phyloP scores from a whole-genome alignment of 2,888 invertebrate genomes.

The Cheilosia impressa region DNA sequence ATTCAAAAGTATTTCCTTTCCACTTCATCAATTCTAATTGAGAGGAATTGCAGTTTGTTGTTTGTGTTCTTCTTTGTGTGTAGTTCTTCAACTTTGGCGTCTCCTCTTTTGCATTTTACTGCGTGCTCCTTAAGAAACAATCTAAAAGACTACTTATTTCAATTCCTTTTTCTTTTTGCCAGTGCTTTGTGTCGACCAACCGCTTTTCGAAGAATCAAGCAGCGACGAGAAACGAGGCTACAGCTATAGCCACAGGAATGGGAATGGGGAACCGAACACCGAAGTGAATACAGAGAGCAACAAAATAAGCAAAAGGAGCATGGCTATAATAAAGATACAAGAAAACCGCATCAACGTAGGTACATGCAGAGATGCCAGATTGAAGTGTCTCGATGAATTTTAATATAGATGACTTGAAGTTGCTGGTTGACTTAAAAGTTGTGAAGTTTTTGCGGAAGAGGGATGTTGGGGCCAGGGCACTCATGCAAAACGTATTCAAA shows the following conservation, averaged over 20 bases:
- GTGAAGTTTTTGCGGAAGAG: slow-evolving; percentile 34
- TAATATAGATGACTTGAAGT: slow-evolving; percentile 30
- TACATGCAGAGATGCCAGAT: slow-evolving; percentile 60
- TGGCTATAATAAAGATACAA: slow-evolving; percentile 40
- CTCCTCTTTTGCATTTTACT: slow-evolving; percentile 64
- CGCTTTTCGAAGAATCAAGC: slow-evolving; percentile 59
- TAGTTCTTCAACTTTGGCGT: slow-evolving; percentile 44
- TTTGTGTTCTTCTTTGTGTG: slow-evolving; percentile 51
- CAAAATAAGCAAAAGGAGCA: slow-evolving; percentile 27
- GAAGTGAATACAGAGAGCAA: slow-evolving; percentile 32
- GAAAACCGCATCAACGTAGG: slow-evolving; percentile 58
- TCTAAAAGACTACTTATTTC: slow-evolving; percentile 62
- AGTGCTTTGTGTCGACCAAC: slow-evolving; percentile 37
- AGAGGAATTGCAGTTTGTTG: slow-evolving; percentile 75
- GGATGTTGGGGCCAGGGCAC: not conserved
- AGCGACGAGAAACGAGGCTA: slow-evolving; percentile 22
- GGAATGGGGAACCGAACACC: slow-evolving; percentile 26
- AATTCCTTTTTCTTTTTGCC: slow-evolving; percentile 33
- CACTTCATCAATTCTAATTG: slow-evolving; percentile 76
- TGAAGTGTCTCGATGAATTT: slow-evolving; percentile 52
- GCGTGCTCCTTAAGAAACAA: slow-evolving; percentile 65
- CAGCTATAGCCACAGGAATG: slow-evolving; percentile 6
- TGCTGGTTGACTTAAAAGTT: not conserved
- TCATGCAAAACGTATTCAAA: not conserved
- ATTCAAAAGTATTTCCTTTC: slow-evolving; percentile 75